Conservation (phyloP, 2,113 vertebrate genomes). For the Thunnus maccoyii region DNA sequence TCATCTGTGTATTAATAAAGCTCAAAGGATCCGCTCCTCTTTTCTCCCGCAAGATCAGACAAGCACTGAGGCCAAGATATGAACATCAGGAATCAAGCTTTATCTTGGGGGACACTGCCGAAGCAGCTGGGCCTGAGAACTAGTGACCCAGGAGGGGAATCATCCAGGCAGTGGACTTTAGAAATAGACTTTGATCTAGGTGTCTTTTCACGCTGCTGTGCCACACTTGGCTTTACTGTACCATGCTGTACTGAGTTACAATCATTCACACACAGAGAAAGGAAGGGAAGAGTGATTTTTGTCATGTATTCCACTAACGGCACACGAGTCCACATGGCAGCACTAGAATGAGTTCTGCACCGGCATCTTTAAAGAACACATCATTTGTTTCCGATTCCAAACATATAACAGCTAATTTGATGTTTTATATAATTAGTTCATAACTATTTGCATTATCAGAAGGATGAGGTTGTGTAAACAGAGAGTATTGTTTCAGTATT, state of each 20-base stretch:
- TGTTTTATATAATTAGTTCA: background rate
- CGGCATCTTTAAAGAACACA: conserved; percentile 20
- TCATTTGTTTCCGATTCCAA: conserved; percentile 17
- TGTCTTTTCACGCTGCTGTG: conserved; percentile 61
- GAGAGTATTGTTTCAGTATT: conserved; percentile 7
- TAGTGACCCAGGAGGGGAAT: conserved; percentile 21
- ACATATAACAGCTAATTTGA: conserved; percentile 9
- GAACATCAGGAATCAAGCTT: conserved; percentile 66
- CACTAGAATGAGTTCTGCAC: background rate
- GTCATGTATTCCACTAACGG: background rate
- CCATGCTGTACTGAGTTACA: conserved; percentile 48
- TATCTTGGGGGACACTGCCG: conserved; percentile 19
- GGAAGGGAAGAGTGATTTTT: conserved; percentile 2
- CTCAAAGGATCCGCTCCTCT: conserved; percentile 92
- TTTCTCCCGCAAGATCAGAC: conserved; percentile 89
- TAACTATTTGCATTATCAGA: conserved; percentile 1
- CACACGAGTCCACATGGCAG: too few relatives aligned
- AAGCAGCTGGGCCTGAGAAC: conserved; percentile 27
- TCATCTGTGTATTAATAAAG: conserved; percentile 92
- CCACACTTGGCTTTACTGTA: conserved; percentile 40
- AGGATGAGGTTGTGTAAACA: background rate
- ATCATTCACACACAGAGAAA: conserved; percentile 46
- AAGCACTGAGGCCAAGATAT: conserved; percentile 93
- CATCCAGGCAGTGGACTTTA: conserved; percentile 21
- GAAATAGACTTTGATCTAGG: background rate